Evolutionary conservation across 2,888 invertebrate genomes (phyloP), one percentile per base, ranked within the genome.

Genomic region (Drosophila meridiana): DNA sequence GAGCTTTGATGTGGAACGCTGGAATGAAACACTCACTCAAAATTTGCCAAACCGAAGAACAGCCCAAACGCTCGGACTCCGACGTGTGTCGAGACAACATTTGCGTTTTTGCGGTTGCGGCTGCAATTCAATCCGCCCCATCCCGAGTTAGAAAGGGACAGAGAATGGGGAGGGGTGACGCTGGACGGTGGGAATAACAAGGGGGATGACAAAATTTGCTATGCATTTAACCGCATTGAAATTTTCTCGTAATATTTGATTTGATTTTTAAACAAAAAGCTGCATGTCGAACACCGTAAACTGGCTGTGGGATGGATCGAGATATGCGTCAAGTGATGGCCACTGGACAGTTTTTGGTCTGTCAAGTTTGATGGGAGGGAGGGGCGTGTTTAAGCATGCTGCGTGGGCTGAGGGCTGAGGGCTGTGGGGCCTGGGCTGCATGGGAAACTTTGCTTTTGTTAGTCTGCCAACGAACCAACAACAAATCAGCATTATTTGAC

Each of bases 401-500:
- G 13, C 13, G 20, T 47, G 11, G 3, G 43, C 2, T 42, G 6
- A n/a, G n/a, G n/a, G n/a, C 2, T 42, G 42, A n/a, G n/a, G 42
- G 20, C 3, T 43, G n/a, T 42, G 42, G 3, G n/a, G 43, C 8
- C 20, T 43, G 1, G 20, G 43, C 3, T 45, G 26, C 11, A 36
- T 45, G 80, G 52, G 45, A 20, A 60, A 64, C 69, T 72, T 58
- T 69, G 89, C 84, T 87, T 87, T 86, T 90, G 86, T 87, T 87
- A 87, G 90, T 79, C 76, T 83, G 79, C 82, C 87, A 90, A 77
- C 81, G 78, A 63, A 77, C 78, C 73, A 78, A 86, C 90, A 87
- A 90, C 89, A 90, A 90, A 90, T 87, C 86, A 90, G 89, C 87
- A 87, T 87, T 90, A 87, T 89, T 90, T 90, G 90, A 89, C 89